Conservation (phyloP, 1,140 invertebrate genomes). For the Drosophila insularis region DNA sequence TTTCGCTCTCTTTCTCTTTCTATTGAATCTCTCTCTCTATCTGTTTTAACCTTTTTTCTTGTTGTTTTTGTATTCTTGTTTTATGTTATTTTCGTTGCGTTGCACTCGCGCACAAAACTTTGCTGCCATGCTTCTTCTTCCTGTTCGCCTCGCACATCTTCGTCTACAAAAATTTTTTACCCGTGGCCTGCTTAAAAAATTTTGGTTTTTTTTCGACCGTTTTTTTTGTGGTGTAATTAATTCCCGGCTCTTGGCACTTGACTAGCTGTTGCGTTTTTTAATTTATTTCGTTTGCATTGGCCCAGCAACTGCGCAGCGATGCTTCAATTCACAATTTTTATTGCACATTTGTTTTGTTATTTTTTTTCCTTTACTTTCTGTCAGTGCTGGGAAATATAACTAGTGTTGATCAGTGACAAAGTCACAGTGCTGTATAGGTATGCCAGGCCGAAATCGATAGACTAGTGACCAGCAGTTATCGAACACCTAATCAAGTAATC, state of each 20-base stretch:
- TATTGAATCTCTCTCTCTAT: conserved; percentile 19
- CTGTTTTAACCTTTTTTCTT: conserved; percentile 27
- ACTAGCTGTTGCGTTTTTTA: conserved; percentile 25
- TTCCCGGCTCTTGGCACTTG: not conserved
- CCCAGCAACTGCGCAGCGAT: conserved; percentile 39
- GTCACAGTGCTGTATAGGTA: not conserved
- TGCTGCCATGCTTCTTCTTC: conserved; percentile 67
- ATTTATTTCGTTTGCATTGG: conserved; percentile 29
- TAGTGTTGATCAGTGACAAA: not conserved
- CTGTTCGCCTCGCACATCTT: conserved; percentile 64
- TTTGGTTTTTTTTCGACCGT: conserved; percentile 38
- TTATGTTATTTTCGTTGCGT: conserved; percentile 72
- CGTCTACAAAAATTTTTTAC: conserved; percentile 33
- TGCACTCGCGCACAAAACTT: conserved; percentile 70
- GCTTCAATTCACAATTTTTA: conserved; percentile 65
- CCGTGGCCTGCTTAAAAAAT: conserved; percentile 34
- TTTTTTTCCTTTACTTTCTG: conserved; percentile 61
- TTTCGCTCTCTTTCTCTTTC: conserved; percentile 53
- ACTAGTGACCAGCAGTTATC: too few species aligned
- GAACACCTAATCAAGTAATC: too few species aligned
- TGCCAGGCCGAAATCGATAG: too few species aligned
- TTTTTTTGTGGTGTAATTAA: not conserved
- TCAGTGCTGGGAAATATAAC: not conserved
- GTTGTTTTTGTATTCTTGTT: conserved; percentile 41
- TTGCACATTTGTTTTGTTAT: conserved; percentile 77